A percentile compares a stretch with the other conserved stretches of the same genome.
These are phyloP conservation scores for Scaptomyza hsui DNA, from an alignment of 1,140 invertebrate species.

Conservation along the genomic window DNA sequence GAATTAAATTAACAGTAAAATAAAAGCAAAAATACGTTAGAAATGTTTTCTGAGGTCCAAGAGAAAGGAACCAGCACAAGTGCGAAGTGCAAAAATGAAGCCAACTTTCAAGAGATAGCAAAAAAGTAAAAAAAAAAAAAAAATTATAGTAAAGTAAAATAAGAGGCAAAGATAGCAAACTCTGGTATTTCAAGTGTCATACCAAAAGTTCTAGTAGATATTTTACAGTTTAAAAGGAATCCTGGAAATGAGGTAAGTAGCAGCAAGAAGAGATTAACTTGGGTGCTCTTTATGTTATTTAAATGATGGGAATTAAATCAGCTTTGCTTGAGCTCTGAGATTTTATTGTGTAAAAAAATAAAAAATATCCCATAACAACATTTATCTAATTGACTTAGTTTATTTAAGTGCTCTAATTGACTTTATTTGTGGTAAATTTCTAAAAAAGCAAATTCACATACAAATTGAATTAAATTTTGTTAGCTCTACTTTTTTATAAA, in stretches of 20 bases:
- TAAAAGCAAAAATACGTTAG: slow-evolving; percentile 73
- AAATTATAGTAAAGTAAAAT: slow-evolving; percentile 17
- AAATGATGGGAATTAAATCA: too few relatives aligned
- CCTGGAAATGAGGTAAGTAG: neutral
- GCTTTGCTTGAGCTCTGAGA: too few relatives aligned
- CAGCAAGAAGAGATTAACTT: slow-evolving; percentile 9
- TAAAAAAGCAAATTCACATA: slow-evolving; percentile 9
- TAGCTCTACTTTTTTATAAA: neutral
- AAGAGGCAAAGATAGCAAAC: slow-evolving; percentile 26
- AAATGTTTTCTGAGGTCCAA: slow-evolving; percentile 48
- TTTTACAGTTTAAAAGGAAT: neutral
- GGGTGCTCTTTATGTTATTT: neutral
- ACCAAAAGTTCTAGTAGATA: slow-evolving; percentile 35
- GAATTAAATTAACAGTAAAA: slow-evolving; percentile 74
- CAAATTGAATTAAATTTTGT: slow-evolving; percentile 8
- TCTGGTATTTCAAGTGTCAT: slow-evolving; percentile 54
- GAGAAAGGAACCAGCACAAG: slow-evolving; percentile 19
- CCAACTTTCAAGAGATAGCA: slow-evolving; percentile 60
- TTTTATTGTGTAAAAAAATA: too few relatives aligned
- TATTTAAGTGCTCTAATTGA: slow-evolving; percentile 1
- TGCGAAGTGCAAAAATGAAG: slow-evolving; percentile 66
- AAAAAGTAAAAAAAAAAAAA: slow-evolving; percentile 7
- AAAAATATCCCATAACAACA: too few relatives aligned
- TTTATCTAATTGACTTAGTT: slow-evolving; percentile 8
- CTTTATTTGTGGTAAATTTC: slow-evolving; percentile 12